phyloP scores from a whole-genome alignment of 2,797 vertebrate species.

The Coreius guichenoti region DNA sequence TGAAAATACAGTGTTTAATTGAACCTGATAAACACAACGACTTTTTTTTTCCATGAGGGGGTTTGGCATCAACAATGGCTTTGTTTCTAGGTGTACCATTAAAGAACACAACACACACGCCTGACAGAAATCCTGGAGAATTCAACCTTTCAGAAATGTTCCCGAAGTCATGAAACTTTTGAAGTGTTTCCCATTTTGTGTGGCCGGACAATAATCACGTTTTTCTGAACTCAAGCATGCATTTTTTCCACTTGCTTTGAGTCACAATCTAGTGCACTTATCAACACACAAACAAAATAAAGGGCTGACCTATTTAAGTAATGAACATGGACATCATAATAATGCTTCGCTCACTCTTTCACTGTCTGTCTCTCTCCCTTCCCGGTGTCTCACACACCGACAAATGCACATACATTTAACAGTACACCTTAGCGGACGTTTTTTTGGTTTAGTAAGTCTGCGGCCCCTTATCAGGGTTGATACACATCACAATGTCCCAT shows the following conservation, averaged over 20 bases:
- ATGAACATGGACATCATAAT: conserved; percentile 25
- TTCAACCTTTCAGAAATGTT: background rate
- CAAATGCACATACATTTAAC: background rate
- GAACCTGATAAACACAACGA: too few species aligned
- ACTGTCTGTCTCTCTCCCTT: background rate
- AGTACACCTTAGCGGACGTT: conserved; percentile 49
- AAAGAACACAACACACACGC: background rate
- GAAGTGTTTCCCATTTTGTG: background rate
- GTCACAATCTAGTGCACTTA: conserved; percentile 14
- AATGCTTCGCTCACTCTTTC: conserved; percentile 9
- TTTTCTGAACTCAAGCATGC: conserved; percentile 22
- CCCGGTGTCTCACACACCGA: background rate
- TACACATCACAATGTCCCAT: conserved; percentile 70
- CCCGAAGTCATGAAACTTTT: too few species aligned
- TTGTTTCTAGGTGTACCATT: too few species aligned
- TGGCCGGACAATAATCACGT: background rate
- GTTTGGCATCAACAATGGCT: too few species aligned
- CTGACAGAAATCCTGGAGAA: background rate
- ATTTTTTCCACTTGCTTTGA: background rate
- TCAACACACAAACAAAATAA: conserved; percentile 26
- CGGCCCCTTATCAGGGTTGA: conserved; percentile 59
- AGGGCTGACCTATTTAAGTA: conserved; percentile 37
- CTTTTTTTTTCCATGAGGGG: too few species aligned
- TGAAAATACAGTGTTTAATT: too few species aligned
- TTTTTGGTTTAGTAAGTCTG: conserved; percentile 54